Base-by-base conservation (phyloP, 2,113 vertebrate genomes). In the Actenoides hombroni region DNA sequence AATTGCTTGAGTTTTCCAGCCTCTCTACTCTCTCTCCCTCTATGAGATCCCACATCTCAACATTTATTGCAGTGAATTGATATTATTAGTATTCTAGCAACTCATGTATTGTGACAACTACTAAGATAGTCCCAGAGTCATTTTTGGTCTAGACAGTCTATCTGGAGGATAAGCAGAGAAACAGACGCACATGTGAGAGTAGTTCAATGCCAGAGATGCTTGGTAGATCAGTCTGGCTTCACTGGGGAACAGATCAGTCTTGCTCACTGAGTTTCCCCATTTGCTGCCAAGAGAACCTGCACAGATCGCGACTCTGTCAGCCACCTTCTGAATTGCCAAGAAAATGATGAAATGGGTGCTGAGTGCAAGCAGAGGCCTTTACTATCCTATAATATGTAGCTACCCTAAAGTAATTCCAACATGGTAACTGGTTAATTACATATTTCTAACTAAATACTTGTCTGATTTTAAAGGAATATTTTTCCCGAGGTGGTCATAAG, bases 391-490 rank as follows among this genome's bases (percentile, higher is more conserved):
- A 40, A 48, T 87, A 91, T 42, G 64, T 76, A 68, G 69, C 48
- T 95, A 87, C 82, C 87, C 70, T 92, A 86, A 96, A 96, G 95
- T 90, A 90, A 95, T 96, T 97, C 86, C 81, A 80, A 19, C 81
- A 88, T 68, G 85, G 90, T 97, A 97, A 93, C 92, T 37, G 74
- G 67, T 93, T 93, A 97, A 97, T 97, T 92, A 94, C 10, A 10
- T 86, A 83, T 96, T 97, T 97, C 87, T 95, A 95, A 90, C 92
- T 95, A 97, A 97, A 97, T 73, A 93, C 61, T 92, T 76, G 86
- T 87, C 53, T 75, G 70, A 85, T 88, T 96, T 86, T 95, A 86
- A 93, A 95, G 74, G 71, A 54, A 37, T 64, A 54, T 96, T 96
- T 97, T 95, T 82, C 95, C 94, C 70, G 67, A 88, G 60, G 74